phyloP scores from a whole-genome alignment of 2,888 invertebrate species.

The Cistogaster globosa region DNA sequence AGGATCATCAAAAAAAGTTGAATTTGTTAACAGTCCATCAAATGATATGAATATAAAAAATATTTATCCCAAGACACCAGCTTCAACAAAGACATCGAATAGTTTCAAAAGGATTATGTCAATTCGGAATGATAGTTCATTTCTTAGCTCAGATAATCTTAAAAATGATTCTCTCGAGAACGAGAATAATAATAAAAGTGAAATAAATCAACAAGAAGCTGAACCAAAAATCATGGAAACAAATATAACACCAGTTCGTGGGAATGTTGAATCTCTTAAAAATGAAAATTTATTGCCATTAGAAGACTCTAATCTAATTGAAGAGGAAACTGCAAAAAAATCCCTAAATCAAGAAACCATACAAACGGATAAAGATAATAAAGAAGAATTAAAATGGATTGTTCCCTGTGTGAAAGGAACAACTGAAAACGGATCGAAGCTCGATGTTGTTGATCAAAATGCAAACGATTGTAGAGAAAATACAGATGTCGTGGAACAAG shows the following conservation, averaged over 20 bases:
- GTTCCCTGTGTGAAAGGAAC: conserved; percentile 72
- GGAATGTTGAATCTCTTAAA: not conserved
- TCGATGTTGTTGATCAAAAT: conserved; percentile 69
- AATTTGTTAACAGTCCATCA: conserved; percentile 70
- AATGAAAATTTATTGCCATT: not conserved
- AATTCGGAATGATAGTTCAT: conserved; percentile 31
- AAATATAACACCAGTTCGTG: not conserved
- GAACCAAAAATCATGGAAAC: not conserved
- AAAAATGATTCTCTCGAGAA: not conserved
- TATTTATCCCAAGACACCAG: conserved; percentile 78
- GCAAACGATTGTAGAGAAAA: conserved; percentile 4
- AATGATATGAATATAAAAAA: conserved; percentile 71
- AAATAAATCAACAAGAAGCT: conserved; percentile 23
- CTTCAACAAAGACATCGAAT: conserved; percentile 63
- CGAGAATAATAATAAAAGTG: not conserved
- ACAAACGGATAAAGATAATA: not conserved
- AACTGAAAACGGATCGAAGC: conserved; percentile 64
- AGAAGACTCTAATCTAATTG: not conserved
- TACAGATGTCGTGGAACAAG: not conserved
- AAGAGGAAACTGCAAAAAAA: not conserved
- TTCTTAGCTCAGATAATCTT: conserved; percentile 13
- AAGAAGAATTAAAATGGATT: conserved; percentile 85
- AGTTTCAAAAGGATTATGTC: conserved; percentile 68
- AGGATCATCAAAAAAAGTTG: conserved; percentile 71
- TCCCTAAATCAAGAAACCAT: not conserved